These are phyloP conservation scores for Philonicus albiceps DNA, from an alignment of 2,888 invertebrate genomes.

Conservation along the genomic window DNA sequence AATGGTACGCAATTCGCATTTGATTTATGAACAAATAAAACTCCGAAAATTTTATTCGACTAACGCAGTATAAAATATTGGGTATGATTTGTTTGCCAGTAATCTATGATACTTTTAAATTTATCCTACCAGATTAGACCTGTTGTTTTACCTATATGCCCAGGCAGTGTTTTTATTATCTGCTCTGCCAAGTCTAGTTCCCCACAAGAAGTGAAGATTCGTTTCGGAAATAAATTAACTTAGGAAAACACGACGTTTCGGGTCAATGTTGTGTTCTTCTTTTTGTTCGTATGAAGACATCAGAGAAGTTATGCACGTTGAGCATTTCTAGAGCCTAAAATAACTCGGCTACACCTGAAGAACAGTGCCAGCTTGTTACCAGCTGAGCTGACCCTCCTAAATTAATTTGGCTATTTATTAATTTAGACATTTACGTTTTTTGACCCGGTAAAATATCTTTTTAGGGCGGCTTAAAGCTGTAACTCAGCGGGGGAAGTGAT, in stretches of 20 bases:
- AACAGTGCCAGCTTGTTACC: constrained; percentile 7
- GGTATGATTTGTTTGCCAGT: constrained; percentile 6
- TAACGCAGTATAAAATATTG: constrained; percentile 13
- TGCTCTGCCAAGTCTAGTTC: neutral
- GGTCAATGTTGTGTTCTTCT: neutral
- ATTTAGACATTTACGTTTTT: constrained; percentile 29
- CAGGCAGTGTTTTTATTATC: neutral
- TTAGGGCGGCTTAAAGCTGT: neutral
- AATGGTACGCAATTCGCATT: neutral
- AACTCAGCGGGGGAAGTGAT: constrained; percentile 14
- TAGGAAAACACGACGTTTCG: neutral
- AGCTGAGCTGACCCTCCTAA: neutral
- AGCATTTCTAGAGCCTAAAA: neutral
- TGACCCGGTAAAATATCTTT: constrained; percentile 4
- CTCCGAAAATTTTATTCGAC: neutral
- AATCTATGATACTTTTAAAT: constrained; percentile 24
- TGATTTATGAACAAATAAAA: constrained; percentile 40
- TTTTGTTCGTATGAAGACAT: neutral
- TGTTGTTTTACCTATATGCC: constrained; percentile 20
- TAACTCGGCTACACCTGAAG: neutral
- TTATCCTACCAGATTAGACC: constrained; percentile 34
- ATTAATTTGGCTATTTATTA: constrained; percentile 33
- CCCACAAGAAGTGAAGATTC: constrained; percentile 41
- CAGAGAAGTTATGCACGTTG: neutral
- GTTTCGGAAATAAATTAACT: constrained; percentile 46